Evolutionary conservation across 2,113 vertebrate genomes (phyloP).

Genomic region (Progne subis): DNA sequence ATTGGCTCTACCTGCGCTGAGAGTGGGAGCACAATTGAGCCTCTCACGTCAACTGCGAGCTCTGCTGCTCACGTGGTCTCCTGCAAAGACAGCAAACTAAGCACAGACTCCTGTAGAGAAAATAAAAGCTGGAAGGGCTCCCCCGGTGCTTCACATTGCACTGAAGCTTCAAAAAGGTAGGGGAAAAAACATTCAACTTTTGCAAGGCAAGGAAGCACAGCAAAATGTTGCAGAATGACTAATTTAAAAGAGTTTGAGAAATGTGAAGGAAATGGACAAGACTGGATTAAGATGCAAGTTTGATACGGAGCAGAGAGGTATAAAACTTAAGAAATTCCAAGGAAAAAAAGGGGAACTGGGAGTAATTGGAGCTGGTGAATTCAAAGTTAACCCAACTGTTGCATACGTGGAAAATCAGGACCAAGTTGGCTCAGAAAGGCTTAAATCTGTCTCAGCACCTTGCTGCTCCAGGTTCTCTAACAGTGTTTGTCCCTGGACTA

Average conservation of each 20-base stretch:
- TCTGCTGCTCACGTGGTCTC: background rate
- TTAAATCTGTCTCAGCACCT: background rate
- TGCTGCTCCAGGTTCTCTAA: background rate
- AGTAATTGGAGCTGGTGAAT: background rate
- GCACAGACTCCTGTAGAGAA: constrained; percentile 1
- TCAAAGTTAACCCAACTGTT: background rate
- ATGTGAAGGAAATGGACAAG: background rate
- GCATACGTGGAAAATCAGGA: background rate
- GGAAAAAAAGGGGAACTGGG: background rate
- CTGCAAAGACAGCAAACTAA: constrained; percentile 18
- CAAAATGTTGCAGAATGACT: background rate
- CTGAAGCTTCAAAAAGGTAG: background rate
- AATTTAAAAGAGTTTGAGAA: background rate
- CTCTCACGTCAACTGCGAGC: background rate
- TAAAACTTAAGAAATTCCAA: background rate
- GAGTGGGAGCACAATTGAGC: background rate
- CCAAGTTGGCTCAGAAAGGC: background rate
- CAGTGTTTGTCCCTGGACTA: background rate
- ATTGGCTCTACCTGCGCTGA: background rate
- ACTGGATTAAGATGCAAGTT: background rate
- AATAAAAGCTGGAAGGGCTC: constrained; percentile 23
- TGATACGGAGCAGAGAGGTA: background rate
- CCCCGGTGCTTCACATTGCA: background rate
- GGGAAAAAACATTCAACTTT: background rate
- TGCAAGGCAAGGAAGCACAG: background rate